A percentile compares a stretch with the other conserved stretches of the same genome.
These are phyloP conservation scores for Cephalotes varians DNA, from an alignment of 2,888 invertebrate genomes.

Conservation along the genomic window DNA sequence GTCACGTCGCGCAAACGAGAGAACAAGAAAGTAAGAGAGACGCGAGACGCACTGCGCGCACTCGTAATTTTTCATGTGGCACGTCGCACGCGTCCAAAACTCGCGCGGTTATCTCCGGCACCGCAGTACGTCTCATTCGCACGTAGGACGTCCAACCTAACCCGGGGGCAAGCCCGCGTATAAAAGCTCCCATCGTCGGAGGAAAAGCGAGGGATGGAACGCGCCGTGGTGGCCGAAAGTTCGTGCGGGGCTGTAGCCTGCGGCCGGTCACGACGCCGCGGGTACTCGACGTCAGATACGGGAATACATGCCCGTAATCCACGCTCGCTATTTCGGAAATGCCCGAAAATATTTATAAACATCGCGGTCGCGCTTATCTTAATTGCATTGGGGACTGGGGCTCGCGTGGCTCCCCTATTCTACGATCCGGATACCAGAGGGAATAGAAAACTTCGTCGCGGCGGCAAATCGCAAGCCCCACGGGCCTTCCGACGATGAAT, in stretches of 20 bases:
- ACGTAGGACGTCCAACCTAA: slow-evolving; percentile 63
- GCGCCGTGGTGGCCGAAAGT: slow-evolving; percentile 60
- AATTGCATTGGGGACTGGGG: slow-evolving; percentile 76
- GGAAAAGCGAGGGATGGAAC: slow-evolving; percentile 8
- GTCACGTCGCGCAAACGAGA: slow-evolving; percentile 58
- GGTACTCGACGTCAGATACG: slow-evolving; percentile 73
- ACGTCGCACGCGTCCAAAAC: slow-evolving; percentile 65
- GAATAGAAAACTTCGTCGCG: slow-evolving; percentile 73
- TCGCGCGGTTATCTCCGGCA: slow-evolving; percentile 71
- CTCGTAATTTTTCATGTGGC: slow-evolving; percentile 78
- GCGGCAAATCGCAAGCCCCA: slow-evolving; percentile 57
- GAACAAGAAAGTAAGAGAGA: slow-evolving; percentile 25
- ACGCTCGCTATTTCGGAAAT: slow-evolving; percentile 30
- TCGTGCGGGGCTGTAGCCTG: slow-evolving; percentile 70
- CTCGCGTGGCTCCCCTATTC: slow-evolving; percentile 69
- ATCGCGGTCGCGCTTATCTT: slow-evolving; percentile 78
- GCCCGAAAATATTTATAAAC: slow-evolving; percentile 77
- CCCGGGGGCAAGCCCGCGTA: slow-evolving; percentile 55
- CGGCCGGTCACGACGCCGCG: slow-evolving; percentile 69
- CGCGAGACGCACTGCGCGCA: slow-evolving; percentile 46
- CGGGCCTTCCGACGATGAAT: slow-evolving; percentile 67
- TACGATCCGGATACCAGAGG: slow-evolving; percentile 61
- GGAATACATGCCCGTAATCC: slow-evolving; percentile 54
- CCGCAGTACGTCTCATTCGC: slow-evolving; percentile 70
- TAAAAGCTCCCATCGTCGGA: slow-evolving; percentile 51